Conservation (phyloP, 2,888 invertebrate genomes). For the Polyommatus icarus region DNA sequence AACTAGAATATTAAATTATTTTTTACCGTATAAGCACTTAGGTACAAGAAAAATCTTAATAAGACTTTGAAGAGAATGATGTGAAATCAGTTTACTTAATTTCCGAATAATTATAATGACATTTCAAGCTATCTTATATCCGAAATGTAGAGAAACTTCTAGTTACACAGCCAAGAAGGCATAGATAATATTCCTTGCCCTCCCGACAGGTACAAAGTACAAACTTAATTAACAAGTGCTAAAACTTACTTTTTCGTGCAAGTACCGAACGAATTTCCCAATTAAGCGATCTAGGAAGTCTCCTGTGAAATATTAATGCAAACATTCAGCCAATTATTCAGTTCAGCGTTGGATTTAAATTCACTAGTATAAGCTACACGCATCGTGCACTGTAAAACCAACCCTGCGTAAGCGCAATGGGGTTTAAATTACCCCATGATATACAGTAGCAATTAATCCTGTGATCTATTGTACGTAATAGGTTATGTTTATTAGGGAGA, state of each 20-base stretch:
- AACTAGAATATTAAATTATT: too few species aligned
- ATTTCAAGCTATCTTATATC: too few species aligned
- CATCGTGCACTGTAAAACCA: neutral
- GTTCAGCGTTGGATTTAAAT: conserved; percentile 27
- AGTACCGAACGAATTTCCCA: neutral
- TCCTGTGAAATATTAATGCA: conserved; percentile 20
- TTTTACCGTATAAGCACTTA: too few species aligned
- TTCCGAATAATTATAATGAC: too few species aligned
- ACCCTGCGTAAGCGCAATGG: neutral
- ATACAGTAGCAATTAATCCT: conserved; percentile 34
- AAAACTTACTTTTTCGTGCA: neutral
- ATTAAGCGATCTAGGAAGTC: conserved; percentile 21
- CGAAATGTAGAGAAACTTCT: too few species aligned
- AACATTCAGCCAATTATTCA: conserved; percentile 28
- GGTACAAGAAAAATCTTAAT: too few species aligned
- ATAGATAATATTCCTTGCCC: neutral
- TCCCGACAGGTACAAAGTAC: neutral
- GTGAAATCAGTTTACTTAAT: too few species aligned
- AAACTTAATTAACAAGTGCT: neutral
- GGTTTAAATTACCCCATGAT: neutral
- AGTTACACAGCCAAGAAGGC: too few species aligned
- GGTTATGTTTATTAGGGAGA: conserved; percentile 44
- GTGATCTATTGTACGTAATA: conserved; percentile 42
- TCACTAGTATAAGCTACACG: conserved; percentile 18
- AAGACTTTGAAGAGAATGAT: too few species aligned